Evolutionary conservation across 2,888 invertebrate genomes (phyloP).

Genomic region (Cerastoderma edule): DNA sequence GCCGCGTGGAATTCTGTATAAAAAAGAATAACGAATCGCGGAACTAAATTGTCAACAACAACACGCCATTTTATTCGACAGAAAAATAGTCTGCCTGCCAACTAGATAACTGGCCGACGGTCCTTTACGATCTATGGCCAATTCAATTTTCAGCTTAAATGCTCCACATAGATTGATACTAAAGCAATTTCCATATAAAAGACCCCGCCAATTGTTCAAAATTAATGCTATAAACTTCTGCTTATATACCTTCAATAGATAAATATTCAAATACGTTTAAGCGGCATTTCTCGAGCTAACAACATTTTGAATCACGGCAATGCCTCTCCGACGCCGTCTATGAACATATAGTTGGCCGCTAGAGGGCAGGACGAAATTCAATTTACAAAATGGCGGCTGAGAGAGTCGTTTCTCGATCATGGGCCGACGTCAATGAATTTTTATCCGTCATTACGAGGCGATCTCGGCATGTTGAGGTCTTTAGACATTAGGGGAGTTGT

Average conservation of each 20-base stretch:
- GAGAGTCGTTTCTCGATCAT: conserved; percentile 61
- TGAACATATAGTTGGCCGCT: conserved; percentile 56
- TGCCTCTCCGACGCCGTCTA: conserved; percentile 52
- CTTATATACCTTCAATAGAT: conserved; percentile 70
- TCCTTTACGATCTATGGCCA: conserved; percentile 40
- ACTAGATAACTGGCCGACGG: conserved; percentile 18
- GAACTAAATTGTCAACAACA: too few species aligned
- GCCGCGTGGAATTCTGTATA: too few species aligned
- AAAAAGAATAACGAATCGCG: too few species aligned
- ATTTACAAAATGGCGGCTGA: conserved; percentile 74
- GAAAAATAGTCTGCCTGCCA: too few species aligned
- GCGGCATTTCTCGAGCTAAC: conserved; percentile 71
- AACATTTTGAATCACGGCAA: conserved; percentile 63
- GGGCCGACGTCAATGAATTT: conserved; percentile 65
- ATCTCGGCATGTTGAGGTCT: conserved; percentile 55
- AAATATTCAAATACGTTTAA: conserved; percentile 79
- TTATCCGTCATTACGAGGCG: conserved; percentile 63
- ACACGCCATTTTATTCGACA: too few species aligned
- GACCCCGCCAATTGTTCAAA: conserved; percentile 71
- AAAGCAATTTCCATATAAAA: conserved; percentile 78
- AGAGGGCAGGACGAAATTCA: conserved; percentile 72
- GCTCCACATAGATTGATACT: conserved; percentile 67
- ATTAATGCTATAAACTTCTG: conserved; percentile 76
- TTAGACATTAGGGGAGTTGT: conserved; percentile 77
- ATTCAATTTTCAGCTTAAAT: conserved; percentile 65